Evolutionary conservation across 53 echinoderm and acorn worm species (phyloP).

Genomic region (Arbacia lixula): DNA sequence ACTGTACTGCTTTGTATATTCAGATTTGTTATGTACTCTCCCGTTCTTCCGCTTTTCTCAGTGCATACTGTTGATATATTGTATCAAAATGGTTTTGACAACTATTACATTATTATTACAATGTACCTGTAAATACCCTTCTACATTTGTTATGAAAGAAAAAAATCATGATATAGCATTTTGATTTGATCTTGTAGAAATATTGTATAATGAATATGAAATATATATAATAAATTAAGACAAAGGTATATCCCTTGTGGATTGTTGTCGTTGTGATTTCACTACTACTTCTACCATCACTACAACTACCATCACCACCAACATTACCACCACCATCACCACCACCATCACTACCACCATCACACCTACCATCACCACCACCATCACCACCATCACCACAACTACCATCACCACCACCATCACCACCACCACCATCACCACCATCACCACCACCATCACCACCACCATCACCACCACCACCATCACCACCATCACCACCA

Average conservation of each 20-base stretch:
- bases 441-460: slow-evolving; percentile 2
- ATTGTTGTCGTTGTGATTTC: background rate
- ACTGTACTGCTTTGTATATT: no score
- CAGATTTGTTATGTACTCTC: no score
- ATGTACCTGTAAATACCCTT: no score
- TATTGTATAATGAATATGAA: no score
- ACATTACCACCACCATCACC: background rate
- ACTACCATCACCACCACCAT: no score
- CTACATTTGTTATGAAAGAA: no score
- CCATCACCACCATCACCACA: no score
- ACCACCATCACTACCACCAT: background rate
- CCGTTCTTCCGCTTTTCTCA: slow-evolving; percentile 33
- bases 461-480: slow-evolving; percentile 6
- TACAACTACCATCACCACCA: background rate
- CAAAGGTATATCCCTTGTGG: no score
- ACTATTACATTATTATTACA: slow-evolving; percentile 1
- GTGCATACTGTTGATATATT: slow-evolving; percentile 26
- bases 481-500: slow-evolving; percentile 1
- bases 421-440: background rate
- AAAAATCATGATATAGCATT: no score
- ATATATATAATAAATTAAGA: no score
- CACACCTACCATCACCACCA: no score
- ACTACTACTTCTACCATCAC: background rate
- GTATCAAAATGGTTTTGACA: slow-evolving; percentile 36
- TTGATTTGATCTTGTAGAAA: no score